Evolutionary conservation across 2,888 invertebrate genomes (phyloP).

Genomic region (Drosophila mulleri): DNA sequence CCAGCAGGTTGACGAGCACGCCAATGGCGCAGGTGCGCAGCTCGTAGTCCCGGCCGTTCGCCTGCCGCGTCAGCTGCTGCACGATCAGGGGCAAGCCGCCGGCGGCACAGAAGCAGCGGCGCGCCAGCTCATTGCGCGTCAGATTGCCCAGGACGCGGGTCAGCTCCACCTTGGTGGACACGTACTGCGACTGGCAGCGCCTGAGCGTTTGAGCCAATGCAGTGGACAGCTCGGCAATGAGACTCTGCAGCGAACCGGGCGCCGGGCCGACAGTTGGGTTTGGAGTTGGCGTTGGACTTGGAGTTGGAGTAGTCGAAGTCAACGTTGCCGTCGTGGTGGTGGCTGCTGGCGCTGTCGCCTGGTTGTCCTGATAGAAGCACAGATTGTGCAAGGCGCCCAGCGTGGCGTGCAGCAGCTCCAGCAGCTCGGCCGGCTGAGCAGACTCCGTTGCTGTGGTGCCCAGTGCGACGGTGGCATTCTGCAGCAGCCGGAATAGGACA

Average conservation of each 20-base stretch:
- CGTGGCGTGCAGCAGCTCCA: slow-evolving; percentile 91
- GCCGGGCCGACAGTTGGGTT: slow-evolving; percentile 32
- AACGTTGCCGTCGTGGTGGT: slow-evolving; percentile 76
- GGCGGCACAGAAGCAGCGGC: slow-evolving; percentile 88
- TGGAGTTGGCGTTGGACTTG: slow-evolving; percentile 19
- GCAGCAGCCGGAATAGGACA: slow-evolving; percentile 83
- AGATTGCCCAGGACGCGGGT: slow-evolving; percentile 93
- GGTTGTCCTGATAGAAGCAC: slow-evolving; percentile 89
- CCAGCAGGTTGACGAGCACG: slow-evolving; percentile 92
- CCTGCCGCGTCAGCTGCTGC: slow-evolving; percentile 65
- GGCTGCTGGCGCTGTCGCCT: slow-evolving; percentile 45
- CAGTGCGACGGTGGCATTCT: slow-evolving; percentile 43
- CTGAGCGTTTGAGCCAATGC: slow-evolving; percentile 76
- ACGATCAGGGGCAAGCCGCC: slow-evolving; percentile 88
- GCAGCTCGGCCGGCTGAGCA: slow-evolving; percentile 86
- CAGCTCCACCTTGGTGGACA: slow-evolving; percentile 87
- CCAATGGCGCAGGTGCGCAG: slow-evolving; percentile 92
- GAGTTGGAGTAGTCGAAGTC: slow-evolving; percentile 18
- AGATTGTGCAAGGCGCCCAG: slow-evolving; percentile 94
- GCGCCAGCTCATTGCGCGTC: slow-evolving; percentile 89
- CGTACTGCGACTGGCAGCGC: slow-evolving; percentile 68
- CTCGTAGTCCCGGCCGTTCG: slow-evolving; percentile 86
- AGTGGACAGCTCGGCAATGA: slow-evolving; percentile 77
- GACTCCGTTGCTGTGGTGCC: slow-evolving; percentile 10
- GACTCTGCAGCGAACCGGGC: slow-evolving; percentile 79